These are phyloP conservation scores for Drosophila vallismaia DNA, from an alignment of 2,888 invertebrate species.

Conservation along the genomic window DNA sequence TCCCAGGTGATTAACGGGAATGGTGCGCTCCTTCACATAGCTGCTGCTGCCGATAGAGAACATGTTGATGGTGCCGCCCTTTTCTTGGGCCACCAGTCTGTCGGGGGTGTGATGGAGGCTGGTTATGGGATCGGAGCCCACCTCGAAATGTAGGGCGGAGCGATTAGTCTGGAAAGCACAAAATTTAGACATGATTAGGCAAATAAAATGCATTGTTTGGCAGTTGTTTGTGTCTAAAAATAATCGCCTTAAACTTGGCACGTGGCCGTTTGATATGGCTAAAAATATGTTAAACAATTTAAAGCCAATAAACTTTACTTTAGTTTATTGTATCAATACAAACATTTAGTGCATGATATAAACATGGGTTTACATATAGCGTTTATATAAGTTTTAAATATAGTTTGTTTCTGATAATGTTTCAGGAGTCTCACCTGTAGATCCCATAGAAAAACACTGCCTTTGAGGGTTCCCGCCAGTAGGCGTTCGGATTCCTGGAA, in stretches of 20 bases:
- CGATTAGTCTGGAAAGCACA: conserved; percentile 87
- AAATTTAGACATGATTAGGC: background rate
- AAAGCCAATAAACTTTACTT: background rate
- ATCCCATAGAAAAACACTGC: conserved; percentile 91
- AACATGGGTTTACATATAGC: background rate
- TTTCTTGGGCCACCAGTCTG: conserved; percentile 89
- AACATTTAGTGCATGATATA: background rate
- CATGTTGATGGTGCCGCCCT: conserved; percentile 88
- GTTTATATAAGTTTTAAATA: background rate
- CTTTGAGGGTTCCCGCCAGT: conserved; percentile 90
- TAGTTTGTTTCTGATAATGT: background rate
- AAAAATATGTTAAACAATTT: conserved; percentile 5
- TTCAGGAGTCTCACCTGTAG: conserved; percentile 86
- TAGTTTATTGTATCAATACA: background rate
- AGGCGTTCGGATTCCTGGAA: conserved; percentile 88
- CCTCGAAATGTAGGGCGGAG: conserved; percentile 87
- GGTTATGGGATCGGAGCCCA: conserved; percentile 86
- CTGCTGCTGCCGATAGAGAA: conserved; percentile 87
- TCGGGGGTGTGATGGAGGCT: conserved; percentile 85
- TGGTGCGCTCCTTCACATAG: conserved; percentile 86
- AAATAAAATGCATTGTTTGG: background rate
- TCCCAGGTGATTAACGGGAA: conserved; percentile 87
- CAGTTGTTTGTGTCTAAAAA: background rate
- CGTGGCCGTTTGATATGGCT: background rate
- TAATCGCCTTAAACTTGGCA: conserved; percentile 15